Evolutionary conservation across 2,113 vertebrate species (phyloP), one percentile per base, ranked within the genome.

Genomic region (Quiscalus mexicanus): DNA sequence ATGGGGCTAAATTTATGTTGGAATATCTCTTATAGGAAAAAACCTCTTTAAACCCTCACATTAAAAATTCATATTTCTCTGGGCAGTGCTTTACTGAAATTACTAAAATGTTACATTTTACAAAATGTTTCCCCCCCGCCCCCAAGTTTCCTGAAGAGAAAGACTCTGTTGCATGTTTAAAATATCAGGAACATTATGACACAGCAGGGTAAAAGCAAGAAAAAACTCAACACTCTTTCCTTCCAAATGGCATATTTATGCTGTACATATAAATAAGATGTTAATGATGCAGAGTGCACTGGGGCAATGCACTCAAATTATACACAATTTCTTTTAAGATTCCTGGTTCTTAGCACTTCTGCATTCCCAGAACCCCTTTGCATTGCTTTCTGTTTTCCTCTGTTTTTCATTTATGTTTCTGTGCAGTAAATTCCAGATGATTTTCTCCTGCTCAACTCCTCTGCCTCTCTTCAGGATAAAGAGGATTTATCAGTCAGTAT

Each of bases 61-160:
- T 96, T 95, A 97, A 97, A 97, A 91, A 96, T 65, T 82, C 23
- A 39, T 91, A 55, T 94, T 77, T 96, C 80, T 96, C 94, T 93
- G 67, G 71, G 69, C 58, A 92, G 35, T 47, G 41, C 60, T 85
- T 96, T 94, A 76, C n/a, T 85, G 84, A 7, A 12, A 69, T 75
- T 49, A 94, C 74, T 70, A 83, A 64, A 88, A 80, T 87, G 60
- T 52, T 84, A 77, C 39, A 91, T 94, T 95, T 87, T 91, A 95
- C 30, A 64, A 87, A 95, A 95, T 67, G 31, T 71, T 95, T 15
- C 9, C 58, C 8, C 55, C 89, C 75, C 89, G 65, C 62, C 73
- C 60, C 53, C 23, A 18, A 55, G 55, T 69, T 94, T 97, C 91
- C 85, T 91, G 65, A 94, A 58, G 75, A 96, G 64, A 75, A 97